phyloP scores from a whole-genome alignment of 1,140 invertebrate species.

The Prorops nasuta region DNA sequence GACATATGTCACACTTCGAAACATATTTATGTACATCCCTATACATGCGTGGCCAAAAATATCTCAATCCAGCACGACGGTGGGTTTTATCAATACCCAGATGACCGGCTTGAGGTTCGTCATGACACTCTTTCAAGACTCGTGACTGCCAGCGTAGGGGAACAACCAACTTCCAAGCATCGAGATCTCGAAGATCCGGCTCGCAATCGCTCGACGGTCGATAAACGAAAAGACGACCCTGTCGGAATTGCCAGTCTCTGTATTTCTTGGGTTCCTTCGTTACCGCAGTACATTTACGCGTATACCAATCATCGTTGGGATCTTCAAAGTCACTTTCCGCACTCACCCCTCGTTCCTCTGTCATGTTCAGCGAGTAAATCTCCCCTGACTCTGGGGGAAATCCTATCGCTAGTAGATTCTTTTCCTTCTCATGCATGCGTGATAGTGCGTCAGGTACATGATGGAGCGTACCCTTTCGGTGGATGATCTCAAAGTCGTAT shows the following conservation, averaged over 20 bases:
- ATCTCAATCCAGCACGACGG: not conserved
- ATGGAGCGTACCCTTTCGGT: constrained; percentile 6
- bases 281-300: not conserved
- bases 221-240: not conserved
- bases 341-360: too few relatives aligned
- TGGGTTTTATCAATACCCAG: constrained; percentile 40
- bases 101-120: constrained; percentile 30
- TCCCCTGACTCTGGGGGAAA: not conserved
- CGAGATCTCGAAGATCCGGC: not conserved
- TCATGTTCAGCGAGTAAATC: not conserved
- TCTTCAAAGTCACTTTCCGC: not conserved
- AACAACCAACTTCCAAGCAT: not conserved
- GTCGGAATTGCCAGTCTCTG: not conserved
- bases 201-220: not conserved
- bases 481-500: constrained; percentile 1
- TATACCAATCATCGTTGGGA: not conserved
- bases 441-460: constrained; percentile 12
- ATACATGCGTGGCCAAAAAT: constrained; percentile 19
- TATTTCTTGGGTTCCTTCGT: not conserved
- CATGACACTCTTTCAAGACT: constrained; percentile 11
- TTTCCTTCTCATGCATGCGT: constrained; percentile 7
- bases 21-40: constrained; percentile 18
- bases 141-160: not conserved
- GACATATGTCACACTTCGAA: too few relatives aligned
- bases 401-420: not conserved